These are phyloP conservation scores for Coturnix japonica DNA, from an alignment of 2,113 vertebrate genomes.

Conservation along the genomic window DNA sequence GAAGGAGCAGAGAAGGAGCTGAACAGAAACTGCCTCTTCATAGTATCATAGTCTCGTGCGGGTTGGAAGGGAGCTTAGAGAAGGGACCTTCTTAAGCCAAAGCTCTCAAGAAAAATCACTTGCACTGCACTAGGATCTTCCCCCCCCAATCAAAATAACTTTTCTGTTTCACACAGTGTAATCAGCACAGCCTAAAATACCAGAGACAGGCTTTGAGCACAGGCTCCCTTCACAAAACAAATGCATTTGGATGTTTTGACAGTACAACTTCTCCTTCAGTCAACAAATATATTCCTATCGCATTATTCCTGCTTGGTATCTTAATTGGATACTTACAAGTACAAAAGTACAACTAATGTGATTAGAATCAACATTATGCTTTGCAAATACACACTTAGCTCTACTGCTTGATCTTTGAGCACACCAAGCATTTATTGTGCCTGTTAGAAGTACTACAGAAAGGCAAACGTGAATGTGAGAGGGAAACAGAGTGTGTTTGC, in stretches of 20 bases:
- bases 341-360: background rate
- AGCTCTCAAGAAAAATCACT: background rate
- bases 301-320: background rate
- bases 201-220: background rate
- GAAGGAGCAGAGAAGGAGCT: background rate
- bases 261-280: background rate
- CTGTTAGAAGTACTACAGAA: background rate
- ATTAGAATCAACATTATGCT: background rate
- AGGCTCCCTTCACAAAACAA: background rate
- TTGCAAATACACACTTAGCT: background rate
- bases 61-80: too few species aligned
- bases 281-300: background rate
- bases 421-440: accelerated
- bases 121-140: background rate
- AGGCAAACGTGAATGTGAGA: background rate
- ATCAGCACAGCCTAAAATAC: background rate
- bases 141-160: background rate
- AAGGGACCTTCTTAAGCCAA: too few species aligned
- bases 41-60: too few species aligned
- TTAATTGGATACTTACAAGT: background rate
- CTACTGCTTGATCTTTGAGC: background rate
- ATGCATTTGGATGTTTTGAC: background rate
- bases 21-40: background rate
- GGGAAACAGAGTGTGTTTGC: accelerated
- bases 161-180: background rate